phyloP scores from a whole-genome alignment of 2,888 invertebrate species.

The Esperia sulphurella region DNA sequence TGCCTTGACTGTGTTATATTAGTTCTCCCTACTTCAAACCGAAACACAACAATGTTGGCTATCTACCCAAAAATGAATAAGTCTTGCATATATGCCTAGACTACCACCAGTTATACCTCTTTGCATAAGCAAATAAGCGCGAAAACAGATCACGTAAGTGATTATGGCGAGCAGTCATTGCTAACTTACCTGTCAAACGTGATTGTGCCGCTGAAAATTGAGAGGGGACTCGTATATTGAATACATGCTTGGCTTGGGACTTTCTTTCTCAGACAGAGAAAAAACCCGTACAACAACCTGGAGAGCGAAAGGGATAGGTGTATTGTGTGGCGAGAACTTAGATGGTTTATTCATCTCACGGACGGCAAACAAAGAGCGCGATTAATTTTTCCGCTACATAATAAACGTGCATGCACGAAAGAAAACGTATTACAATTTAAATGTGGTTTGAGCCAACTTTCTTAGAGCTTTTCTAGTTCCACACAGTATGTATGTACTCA shows the following conservation, averaged over 20 bases:
- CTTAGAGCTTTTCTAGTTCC: not conserved
- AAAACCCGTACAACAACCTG: constrained; percentile 23
- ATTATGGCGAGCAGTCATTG: constrained; percentile 15
- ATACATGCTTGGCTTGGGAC: constrained; percentile 39
- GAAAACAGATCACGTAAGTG: constrained; percentile 1
- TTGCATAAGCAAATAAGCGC: not conserved
- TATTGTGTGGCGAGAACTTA: constrained; percentile 26
- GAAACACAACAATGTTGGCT: too few species aligned
- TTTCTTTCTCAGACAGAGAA: constrained; percentile 36
- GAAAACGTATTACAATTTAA: constrained; percentile 33
- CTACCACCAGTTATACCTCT: not conserved
- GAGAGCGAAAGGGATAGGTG: constrained; percentile 33
- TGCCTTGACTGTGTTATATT: too few species aligned
- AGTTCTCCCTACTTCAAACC: too few species aligned
- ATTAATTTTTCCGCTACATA: constrained; percentile 73
- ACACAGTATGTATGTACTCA: too few species aligned
- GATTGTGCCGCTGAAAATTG: constrained; percentile 44
- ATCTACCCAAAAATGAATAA: too few species aligned
- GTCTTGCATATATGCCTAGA: too few species aligned
- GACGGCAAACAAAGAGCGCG: constrained; percentile 58
- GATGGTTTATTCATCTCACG: constrained; percentile 69
- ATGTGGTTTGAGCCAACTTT: constrained; percentile 12
- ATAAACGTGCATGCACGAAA: constrained; percentile 51
- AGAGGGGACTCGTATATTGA: constrained; percentile 42
- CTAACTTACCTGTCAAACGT: constrained; percentile 42